Conservation (phyloP, 2,888 invertebrate genomes). For the Rambutsinella grinnellia region DNA sequence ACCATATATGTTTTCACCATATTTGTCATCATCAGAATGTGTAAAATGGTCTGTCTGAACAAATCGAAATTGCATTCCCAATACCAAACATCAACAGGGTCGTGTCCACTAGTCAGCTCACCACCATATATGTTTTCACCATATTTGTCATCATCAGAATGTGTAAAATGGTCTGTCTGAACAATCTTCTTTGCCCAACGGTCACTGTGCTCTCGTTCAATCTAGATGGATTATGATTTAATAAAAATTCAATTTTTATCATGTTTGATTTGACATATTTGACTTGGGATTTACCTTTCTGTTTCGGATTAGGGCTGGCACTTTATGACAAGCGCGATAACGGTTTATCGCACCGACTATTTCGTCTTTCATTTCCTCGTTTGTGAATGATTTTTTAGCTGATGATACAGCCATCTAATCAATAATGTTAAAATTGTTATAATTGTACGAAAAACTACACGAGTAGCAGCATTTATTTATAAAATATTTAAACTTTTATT, state of each 20-base stretch:
- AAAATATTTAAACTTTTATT: background rate
- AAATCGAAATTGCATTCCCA: constrained; percentile 38
- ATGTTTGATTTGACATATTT: too few species aligned
- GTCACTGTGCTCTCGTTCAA: constrained; percentile 42
- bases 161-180: constrained; percentile 26
- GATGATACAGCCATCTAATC: background rate
- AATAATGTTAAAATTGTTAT: too few species aligned
- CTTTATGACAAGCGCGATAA: constrained; percentile 25
- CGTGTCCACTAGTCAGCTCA: constrained; percentile 5
- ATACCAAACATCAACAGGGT: constrained; percentile 43
- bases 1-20: constrained; percentile 38
- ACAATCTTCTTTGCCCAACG: constrained; percentile 35
- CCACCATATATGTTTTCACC: constrained; percentile 42
- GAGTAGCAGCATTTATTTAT: too few species aligned
- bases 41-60: constrained; percentile 25
- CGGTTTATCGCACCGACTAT: constrained; percentile 37
- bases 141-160: constrained; percentile 39
- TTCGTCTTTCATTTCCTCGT: constrained; percentile 33
- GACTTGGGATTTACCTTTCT: constrained; percentile 15
- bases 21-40: constrained; percentile 40
- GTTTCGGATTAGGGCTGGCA: constrained; percentile 18
- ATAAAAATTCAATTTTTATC: background rate
- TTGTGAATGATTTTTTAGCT: constrained; percentile 19
- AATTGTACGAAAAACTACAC: too few species aligned
- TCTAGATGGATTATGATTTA: constrained; percentile 14